Evolutionary conservation across 92 coral and sea anemone species (phyloP), one percentile per base, ranked within the genome.

Genomic region (Phymanthus crucifer): DNA sequence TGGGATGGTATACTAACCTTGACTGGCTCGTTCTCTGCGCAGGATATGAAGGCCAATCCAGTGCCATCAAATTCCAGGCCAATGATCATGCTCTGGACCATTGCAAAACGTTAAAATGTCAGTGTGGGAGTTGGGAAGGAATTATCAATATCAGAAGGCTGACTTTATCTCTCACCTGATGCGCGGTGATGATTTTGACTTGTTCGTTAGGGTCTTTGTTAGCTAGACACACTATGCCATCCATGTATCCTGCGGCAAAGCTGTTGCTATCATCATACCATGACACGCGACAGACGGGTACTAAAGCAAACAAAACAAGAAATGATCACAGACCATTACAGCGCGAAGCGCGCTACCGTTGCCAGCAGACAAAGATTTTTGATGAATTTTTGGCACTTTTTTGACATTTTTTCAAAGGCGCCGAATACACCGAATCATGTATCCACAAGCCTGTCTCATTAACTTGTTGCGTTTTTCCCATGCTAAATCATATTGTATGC

Each of bases 251-350:
- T 46, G 84, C 93, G 43, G 90, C 93, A 67, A 92, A 92, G 65
- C 87, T 83, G 78, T 87, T 83, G 43, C 89, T 89, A 79, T 92
- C 93, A 40, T 92, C 97, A 33, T 89, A 90, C 97, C 97, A 92
- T 13, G 93, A 83, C 13, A 89, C 88, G 5, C 85, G 87, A 71
- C 92, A 91, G 19, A 89, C 91, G 40, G 96, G 90, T 73, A 88
- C 96, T 91, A 38, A 78, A 80, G 38, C 70, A 13, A 75, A 27
- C 4, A 13, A 54, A 54, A 24, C 10, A 21, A 1, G 10, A 10
- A 2, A 43, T 43, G 48, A 43, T 43, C 18, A 43, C 48, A 43
- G 14, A 11, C 47, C 47, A 19, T 16, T 14, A 48, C 11, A 31
- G 66, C 50, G 27, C n/a, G n/a, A n/a, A n/a, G n/a, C n/a, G n/a